Conservation (phyloP, 2,797 vertebrate species). For the Enteromius fasciolatus region DNA sequence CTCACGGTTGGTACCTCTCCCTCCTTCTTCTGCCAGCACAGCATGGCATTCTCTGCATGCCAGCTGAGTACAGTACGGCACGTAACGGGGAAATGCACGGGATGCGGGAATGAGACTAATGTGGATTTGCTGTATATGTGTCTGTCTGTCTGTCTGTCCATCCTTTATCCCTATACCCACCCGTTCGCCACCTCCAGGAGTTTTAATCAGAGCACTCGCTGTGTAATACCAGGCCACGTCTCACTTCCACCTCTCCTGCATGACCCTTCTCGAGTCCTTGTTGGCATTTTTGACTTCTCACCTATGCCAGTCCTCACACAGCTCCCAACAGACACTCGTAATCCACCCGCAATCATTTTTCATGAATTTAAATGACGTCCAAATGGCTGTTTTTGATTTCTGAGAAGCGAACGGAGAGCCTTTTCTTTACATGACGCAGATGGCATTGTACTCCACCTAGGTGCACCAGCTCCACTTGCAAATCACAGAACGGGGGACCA, state of each 20-base stretch:
- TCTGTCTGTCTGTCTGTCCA: constrained; percentile 46
- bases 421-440: constrained; percentile 41
- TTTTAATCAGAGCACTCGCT: constrained; percentile 47
- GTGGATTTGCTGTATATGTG: constrained; percentile 29
- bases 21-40: constrained; percentile 64
- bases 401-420: constrained; percentile 30
- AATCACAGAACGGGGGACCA: constrained; percentile 42
- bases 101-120: constrained; percentile 31
- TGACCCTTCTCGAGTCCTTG: constrained; percentile 44
- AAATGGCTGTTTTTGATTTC: constrained; percentile 51
- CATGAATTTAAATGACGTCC: constrained; percentile 53
- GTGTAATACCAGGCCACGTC: constrained; percentile 34
- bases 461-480: constrained; percentile 27
- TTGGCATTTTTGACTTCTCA: constrained; percentile 38
- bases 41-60: constrained; percentile 67
- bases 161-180: constrained; percentile 27
- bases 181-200: constrained; percentile 25
- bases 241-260: constrained; percentile 46
- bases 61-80: constrained; percentile 53
- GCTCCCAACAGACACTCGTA: constrained; percentile 42
- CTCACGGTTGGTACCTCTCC: constrained; percentile 99
- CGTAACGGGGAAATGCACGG: constrained; percentile 44
- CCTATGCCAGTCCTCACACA: constrained; percentile 35
- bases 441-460: constrained; percentile 33
- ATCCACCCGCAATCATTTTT: constrained; percentile 54